phyloP scores from a whole-genome alignment of 2,888 invertebrate genomes.

The Hemicrepidius hirtus region DNA sequence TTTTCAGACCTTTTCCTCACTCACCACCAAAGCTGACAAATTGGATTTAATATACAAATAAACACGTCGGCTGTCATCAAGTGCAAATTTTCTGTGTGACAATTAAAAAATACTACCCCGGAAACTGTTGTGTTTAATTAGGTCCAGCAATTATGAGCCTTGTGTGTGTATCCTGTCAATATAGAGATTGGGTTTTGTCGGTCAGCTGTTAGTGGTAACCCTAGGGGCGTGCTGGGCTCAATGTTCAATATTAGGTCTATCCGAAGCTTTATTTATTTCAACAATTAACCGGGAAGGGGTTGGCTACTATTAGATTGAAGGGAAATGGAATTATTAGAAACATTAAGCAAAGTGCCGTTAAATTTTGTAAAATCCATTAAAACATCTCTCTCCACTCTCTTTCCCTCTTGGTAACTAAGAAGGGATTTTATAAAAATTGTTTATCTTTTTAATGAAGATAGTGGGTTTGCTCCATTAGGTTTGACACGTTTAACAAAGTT shows the following conservation, averaged over 20 bases:
- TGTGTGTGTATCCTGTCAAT: conserved; percentile 26
- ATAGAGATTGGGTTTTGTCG: conserved; percentile 22
- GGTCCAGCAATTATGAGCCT: conserved; percentile 12
- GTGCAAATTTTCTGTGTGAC: no score
- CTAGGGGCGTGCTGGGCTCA: conserved; percentile 1
- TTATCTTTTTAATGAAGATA: no score
- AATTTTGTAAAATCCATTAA: no score
- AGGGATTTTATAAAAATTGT: no score
- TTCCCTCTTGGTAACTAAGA: no score
- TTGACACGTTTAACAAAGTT: no score
- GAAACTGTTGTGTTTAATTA: conserved; percentile 12
- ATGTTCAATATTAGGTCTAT: conserved; percentile 12
- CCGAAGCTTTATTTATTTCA: conserved; percentile 1
- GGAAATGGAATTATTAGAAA: no score
- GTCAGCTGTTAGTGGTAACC: conserved; percentile 25
- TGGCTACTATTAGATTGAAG: background rate
- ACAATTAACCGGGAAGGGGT: background rate
- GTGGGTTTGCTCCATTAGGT: no score
- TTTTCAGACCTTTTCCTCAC: no score
- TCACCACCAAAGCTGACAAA: background rate
- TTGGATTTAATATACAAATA: background rate
- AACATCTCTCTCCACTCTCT: no score
- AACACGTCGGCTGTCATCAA: background rate
- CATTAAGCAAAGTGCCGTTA: no score
- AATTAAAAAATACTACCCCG: background rate